Conservation (phyloP, 2,888 invertebrate genomes). For the Lasioglossum marginatum region DNA sequence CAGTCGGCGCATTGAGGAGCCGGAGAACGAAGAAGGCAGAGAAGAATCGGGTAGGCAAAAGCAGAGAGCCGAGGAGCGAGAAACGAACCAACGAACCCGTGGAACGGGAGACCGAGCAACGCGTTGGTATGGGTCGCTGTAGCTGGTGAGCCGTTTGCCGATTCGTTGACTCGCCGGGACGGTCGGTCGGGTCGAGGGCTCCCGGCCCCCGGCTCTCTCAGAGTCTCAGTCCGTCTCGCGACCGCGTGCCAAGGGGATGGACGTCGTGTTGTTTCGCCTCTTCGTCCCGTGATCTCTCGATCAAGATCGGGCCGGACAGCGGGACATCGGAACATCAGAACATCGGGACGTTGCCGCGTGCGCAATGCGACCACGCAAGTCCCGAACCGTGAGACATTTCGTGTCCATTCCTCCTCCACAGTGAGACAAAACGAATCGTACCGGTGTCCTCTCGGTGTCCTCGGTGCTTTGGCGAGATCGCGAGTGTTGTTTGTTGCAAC, state of each 20-base stretch:
- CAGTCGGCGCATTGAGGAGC: constrained; percentile 67
- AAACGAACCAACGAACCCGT: constrained; percentile 7
- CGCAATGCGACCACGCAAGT: constrained; percentile 33
- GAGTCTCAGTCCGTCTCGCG: constrained; percentile 74
- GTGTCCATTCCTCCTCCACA: background rate
- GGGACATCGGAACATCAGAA: background rate
- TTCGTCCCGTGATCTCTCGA: constrained; percentile 35
- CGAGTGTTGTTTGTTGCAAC: constrained; percentile 47
- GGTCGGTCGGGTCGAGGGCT: constrained; percentile 49
- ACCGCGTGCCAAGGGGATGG: constrained; percentile 71
- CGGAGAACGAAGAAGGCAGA: background rate
- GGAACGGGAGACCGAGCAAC: constrained; percentile 13
- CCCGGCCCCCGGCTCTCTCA: constrained; percentile 28
- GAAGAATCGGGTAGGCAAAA: background rate
- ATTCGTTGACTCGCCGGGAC: constrained; percentile 58
- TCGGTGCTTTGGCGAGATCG: constrained; percentile 8
- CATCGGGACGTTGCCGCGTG: constrained; percentile 23
- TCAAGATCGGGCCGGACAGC: constrained; percentile 14
- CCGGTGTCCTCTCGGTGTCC: background rate
- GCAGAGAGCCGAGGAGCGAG: background rate
- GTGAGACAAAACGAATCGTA: background rate
- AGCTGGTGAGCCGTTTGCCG: constrained; percentile 45
- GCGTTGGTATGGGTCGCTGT: constrained; percentile 31
- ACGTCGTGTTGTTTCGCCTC: constrained; percentile 28
- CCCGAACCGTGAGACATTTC: background rate